A percentile compares a stretch with the other conserved stretches of the same genome.
Evolutionary conservation across 2,113 vertebrate genomes (phyloP).

Genomic region (Myodes glareolus): DNA sequence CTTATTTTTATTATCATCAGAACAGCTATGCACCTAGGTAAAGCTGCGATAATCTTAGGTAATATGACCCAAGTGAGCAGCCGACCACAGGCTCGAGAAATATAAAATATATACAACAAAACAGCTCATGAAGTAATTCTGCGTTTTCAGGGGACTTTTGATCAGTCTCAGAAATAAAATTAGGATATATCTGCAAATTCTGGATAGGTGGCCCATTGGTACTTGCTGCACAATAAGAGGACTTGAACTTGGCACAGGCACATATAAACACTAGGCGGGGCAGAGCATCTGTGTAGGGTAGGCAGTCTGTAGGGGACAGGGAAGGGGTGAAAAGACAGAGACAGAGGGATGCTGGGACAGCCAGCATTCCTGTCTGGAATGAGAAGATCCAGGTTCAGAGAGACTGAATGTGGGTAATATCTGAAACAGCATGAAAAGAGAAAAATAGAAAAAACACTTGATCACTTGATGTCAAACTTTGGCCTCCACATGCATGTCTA

Average conservation of each 20-base stretch:
- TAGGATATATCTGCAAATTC: background rate
- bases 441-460: background rate
- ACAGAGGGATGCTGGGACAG: background rate
- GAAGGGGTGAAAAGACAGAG: background rate
- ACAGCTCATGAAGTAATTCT: background rate
- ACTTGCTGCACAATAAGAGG: background rate
- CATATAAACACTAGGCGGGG: background rate
- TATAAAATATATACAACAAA: background rate
- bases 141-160: background rate
- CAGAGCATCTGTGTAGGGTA: background rate
- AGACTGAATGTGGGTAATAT: background rate
- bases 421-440: background rate
- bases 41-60: background rate
- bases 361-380: no score
- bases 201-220: background rate
- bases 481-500: background rate
- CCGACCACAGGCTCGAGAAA: background rate
- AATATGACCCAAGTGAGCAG: background rate
- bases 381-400: background rate
- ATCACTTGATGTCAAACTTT: background rate
- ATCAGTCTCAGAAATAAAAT: background rate
- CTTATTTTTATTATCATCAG: constrained; percentile 20
- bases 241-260: background rate
- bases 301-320: background rate
- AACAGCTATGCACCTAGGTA: background rate